Evolutionary conservation across 1,140 invertebrate genomes (phyloP), one percentile per base, ranked within the genome.

Genomic region (Magallana ariakensis): DNA sequence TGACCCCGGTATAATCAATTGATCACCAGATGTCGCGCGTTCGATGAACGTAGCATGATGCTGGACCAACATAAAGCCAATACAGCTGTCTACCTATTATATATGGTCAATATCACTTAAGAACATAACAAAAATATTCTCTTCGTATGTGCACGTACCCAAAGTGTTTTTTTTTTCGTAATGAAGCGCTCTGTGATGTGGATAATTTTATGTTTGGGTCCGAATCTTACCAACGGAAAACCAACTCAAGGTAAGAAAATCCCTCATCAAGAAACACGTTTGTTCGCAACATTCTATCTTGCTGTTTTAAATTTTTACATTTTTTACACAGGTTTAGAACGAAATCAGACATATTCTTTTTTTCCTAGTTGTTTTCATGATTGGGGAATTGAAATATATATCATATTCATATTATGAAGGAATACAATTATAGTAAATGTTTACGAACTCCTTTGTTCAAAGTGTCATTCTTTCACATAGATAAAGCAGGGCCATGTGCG

Each of bases 401-500:
- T n/a, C n/a, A n/a, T n/a, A n/a, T n/a, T n/a, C n/a, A n/a, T n/a
- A n/a, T n/a, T n/a, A n/a, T n/a, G n/a, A n/a, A n/a, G n/a, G n/a
- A n/a, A n/a, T n/a, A n/a, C n/a, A n/a, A n/a, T n/a, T n/a, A n/a
- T 46, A 5, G 33, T 46, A 46, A 46, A 46, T 46, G 33, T 46
- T n/a, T n/a, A 46, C 2, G 3, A 46, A 46, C 33, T 46, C 3
- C 33, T 2, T 46, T 46, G 1, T 46, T 46, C 33, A 46, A 5
- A 46, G 33, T 4, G 33, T 46, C 5, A 5, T 46, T 46, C 33
- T 46, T 46, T 46, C 33, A 4, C 0, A 26, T 26, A 75, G 80
- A 82, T 11, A 82, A 82, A 22, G 46, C 80, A 9, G 87, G 85
- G 15, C 87, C 87, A 62, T 88, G 85, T 56, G 85, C 85, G 9